Evolutionary conservation across 1,140 invertebrate species (phyloP).

Genomic region (Choristoneura fumiferana): DNA sequence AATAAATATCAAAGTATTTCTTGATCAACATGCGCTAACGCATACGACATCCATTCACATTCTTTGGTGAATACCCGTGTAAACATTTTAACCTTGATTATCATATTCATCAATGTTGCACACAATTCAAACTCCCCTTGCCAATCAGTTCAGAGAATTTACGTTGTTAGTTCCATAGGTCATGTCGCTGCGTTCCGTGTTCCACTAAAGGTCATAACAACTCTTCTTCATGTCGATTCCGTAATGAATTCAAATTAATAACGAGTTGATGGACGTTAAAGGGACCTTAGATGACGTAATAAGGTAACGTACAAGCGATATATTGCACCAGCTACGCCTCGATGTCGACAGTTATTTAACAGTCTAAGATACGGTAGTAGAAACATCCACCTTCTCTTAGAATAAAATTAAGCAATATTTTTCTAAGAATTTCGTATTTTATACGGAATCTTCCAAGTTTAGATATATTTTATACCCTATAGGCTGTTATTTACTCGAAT

Average conservation of each 20-base stretch:
- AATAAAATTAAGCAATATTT: too few relatives aligned
- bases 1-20: too few relatives aligned
- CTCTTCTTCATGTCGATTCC: neutral
- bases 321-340: neutral
- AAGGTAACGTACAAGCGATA: neutral
- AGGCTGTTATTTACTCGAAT: too few relatives aligned
- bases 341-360: neutral
- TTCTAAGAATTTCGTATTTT: too few relatives aligned
- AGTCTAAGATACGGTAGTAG: too few relatives aligned
- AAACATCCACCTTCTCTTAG: too few relatives aligned
- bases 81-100: conserved; percentile 12
- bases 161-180: conserved; percentile 10
- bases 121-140: neutral
- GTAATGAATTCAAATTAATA: too few relatives aligned
- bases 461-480: too few relatives aligned
- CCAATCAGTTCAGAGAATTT: conserved; percentile 2
- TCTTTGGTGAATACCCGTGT: neutral
- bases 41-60: neutral
- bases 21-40: neutral
- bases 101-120: conserved; percentile 6
- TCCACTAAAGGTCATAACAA: conserved; percentile 1
- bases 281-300: neutral
- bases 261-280: neutral
- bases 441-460: too few relatives aligned
- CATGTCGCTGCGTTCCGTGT: conserved; percentile 5